A percentile compares a stretch with the other conserved stretches of the same genome.
Conservation (phyloP, 2,888 invertebrate species). For the Oasisia sp. region DNA sequence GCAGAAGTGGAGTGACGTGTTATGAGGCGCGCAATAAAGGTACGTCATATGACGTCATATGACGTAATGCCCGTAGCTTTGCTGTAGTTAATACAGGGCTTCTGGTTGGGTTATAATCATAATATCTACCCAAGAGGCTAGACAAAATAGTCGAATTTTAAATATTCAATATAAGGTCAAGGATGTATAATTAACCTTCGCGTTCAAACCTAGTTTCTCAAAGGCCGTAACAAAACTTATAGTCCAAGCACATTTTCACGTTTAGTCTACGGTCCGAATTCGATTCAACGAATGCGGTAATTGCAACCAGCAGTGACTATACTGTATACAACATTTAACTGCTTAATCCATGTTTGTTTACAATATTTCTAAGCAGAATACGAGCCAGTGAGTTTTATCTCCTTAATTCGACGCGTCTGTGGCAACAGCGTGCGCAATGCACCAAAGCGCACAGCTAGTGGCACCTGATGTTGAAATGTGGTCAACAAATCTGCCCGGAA, state of each 20-base stretch:
- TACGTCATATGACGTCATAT: neutral
- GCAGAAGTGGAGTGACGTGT: neutral
- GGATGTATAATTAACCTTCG: too few species aligned
- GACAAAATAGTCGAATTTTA: too few species aligned
- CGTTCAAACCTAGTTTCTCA: too few species aligned
- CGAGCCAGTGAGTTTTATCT: neutral
- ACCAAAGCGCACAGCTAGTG: neutral
- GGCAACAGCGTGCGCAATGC: neutral
- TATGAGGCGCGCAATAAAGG: neutral
- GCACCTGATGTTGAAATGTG: neutral
- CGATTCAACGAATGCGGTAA: neutral
- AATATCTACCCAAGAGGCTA: too few species aligned
- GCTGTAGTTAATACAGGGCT: too few species aligned
- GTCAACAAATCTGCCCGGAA: neutral
- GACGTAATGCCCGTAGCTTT: too few species aligned
- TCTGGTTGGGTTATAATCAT: too few species aligned
- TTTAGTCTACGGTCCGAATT: too few species aligned
- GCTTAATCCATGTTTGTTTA: neutral
- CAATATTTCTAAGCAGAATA: neutral
- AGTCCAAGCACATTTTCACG: too few species aligned
- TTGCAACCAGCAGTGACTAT: neutral
- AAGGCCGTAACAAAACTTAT: too few species aligned
- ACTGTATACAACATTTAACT: neutral
- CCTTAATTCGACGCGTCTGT: neutral
- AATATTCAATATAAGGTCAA: too few species aligned